Evolutionary conservation across 2,113 vertebrate species (phyloP).

Genomic region (Nyctibius bracteatus): DNA sequence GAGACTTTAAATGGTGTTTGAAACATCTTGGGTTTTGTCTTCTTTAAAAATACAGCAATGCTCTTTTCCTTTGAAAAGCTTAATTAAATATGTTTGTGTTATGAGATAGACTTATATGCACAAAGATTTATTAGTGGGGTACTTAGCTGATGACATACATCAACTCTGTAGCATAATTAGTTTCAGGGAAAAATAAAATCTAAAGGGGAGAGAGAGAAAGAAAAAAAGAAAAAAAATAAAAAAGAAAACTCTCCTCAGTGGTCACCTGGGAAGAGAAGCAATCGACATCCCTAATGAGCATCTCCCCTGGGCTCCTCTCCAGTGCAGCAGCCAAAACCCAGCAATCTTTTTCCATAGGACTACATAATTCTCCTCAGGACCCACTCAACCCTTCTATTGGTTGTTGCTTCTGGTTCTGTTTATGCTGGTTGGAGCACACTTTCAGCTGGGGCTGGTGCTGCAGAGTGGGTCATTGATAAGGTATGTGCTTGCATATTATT

Average conservation of each 20-base stretch:
- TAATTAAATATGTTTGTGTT: background rate
- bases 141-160: background rate
- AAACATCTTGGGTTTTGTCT: background rate
- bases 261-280: background rate
- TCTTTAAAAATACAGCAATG: background rate
- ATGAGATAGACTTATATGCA: background rate
- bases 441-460: background rate
- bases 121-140: background rate
- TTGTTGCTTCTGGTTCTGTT: background rate
- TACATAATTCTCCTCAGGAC: background rate
- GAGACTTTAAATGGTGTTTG: background rate
- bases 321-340: background rate
- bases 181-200: background rate
- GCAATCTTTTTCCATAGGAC: background rate
- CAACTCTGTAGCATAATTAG: background rate
- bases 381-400: accelerated
- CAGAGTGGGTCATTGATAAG: background rate
- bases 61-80: background rate
- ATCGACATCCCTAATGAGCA: background rate
- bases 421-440: background rate
- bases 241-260: background rate
- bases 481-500: background rate
- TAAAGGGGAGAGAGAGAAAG: background rate
- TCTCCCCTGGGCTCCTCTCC: background rate
- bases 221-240: background rate